phyloP scores from a whole-genome alignment of 2,797 vertebrate genomes.

The Enteromius paludinosus region DNA sequence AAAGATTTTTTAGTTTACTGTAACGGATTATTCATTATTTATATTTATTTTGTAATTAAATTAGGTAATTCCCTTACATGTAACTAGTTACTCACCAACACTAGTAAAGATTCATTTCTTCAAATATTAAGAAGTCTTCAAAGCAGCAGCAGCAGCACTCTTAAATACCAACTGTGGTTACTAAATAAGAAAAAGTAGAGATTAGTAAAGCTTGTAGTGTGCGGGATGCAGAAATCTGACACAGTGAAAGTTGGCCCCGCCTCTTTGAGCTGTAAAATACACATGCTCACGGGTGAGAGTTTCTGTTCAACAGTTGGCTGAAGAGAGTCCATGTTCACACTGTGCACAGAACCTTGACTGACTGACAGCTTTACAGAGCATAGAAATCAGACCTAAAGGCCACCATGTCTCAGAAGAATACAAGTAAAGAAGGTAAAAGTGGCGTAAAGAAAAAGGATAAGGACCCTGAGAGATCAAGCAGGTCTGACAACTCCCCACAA shows the following conservation, averaged over 20 bases:
- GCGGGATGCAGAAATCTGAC: slow-evolving; percentile 23
- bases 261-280: slow-evolving; percentile 53
- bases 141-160: neutral
- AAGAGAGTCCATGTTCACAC: slow-evolving; percentile 32
- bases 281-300: slow-evolving; percentile 40
- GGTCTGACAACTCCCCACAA: slow-evolving; percentile 30
- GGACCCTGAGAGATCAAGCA: slow-evolving; percentile 47
- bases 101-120: neutral
- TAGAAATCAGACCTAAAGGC: neutral
- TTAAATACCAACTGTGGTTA: neutral
- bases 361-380: slow-evolving; percentile 4
- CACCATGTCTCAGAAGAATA: slow-evolving; percentile 60
- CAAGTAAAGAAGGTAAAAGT: slow-evolving; percentile 36
- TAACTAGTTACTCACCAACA: neutral
- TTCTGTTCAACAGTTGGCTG: slow-evolving; percentile 52
- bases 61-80: neutral
- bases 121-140: neutral
- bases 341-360: slow-evolving; percentile 22
- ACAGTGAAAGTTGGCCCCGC: slow-evolving; percentile 45
- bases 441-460: slow-evolving; percentile 46
- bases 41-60: no score
- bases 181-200: neutral
- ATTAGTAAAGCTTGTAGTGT: neutral
- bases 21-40: no score
- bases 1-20: no score